Evolutionary conservation across 2,888 invertebrate species (phyloP), one percentile per base, ranked within the genome.

Genomic region (Griposia aprilina): DNA sequence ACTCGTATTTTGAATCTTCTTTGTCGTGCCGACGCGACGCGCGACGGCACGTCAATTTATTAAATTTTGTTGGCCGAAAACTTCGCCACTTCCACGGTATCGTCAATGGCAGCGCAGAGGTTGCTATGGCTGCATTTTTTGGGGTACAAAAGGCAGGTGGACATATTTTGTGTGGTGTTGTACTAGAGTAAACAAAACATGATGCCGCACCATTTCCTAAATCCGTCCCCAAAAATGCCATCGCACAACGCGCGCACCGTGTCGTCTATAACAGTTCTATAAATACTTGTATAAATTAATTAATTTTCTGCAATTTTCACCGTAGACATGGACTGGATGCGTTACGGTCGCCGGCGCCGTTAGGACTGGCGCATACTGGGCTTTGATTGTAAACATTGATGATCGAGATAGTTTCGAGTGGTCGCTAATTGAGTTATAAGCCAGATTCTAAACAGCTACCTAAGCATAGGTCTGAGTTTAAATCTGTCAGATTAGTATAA

Each of bases 291-390:
- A 92, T 93, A 94, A 93, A 95, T 94, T 93, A 94, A 95, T 95
- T 94, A 93, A 94, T 95, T 94, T 94, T 93, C 93, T 94, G 93
- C 94, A 94, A 93, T 95, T 95, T 95, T 95, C 95, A 93, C 95
- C 91, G 92, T 91, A 91, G 90, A 91, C 92, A 94, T 92, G 91
- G 91, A 84, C 84, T 81, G 88, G 78, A 57, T 67, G 74, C 91
- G 93, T 92, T 88, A 91, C 90, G 92, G 87, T 88, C 26, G 30
- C 77, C 62, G 77, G 55, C 23, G 76, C 88, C 87, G 87, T 87
- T 84, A 83, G 62, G 45, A 75, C n/a, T 11, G 55, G n/a, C 52
- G 80, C 50, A 73, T 65, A 87, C 77, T 60, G 71, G 36, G 63
- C 26, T 77, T 80, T 68, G 69, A 59, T 81, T 78, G 83, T 81